phyloP scores from a whole-genome alignment of 2,888 invertebrate genomes.

The Monoplex corrugatus region DNA sequence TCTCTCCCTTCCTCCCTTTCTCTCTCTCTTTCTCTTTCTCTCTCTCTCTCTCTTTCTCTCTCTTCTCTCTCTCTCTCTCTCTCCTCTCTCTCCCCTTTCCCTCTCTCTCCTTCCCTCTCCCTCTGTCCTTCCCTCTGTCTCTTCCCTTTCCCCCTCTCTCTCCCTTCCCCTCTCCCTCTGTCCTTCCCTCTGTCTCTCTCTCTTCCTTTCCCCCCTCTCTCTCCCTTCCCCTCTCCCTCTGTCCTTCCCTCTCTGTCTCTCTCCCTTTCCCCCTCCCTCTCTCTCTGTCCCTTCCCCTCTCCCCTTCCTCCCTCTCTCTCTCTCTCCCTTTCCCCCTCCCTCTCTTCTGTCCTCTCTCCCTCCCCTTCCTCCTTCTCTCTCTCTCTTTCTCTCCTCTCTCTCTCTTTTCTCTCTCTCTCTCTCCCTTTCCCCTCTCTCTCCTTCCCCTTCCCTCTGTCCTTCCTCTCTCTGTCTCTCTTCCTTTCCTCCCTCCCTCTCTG shows the following conservation, averaged over 20 bases:
- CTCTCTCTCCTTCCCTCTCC: neutral
- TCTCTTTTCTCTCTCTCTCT: neutral
- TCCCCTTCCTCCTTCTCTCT: neutral
- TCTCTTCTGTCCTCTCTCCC: neutral
- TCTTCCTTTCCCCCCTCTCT: neutral
- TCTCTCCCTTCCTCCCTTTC: conserved; percentile 15
- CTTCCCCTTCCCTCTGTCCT: neutral
- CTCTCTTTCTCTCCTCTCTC: neutral
- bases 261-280: neutral
- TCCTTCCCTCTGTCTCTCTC: neutral
- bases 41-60: neutral
- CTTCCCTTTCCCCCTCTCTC: neutral
- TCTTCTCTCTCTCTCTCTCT: neutral
- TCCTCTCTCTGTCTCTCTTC: neutral
- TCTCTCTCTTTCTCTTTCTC: neutral
- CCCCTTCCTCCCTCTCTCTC: no score
- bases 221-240: neutral
- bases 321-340: neutral
- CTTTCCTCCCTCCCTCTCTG: neutral
- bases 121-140: neutral
- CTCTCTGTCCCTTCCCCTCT: no score
- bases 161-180: neutral
- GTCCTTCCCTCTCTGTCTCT: neutral
- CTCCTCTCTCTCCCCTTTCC: neutral
- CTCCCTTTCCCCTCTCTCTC: neutral